These are phyloP conservation scores for Timema podura DNA, from an alignment of 2,888 invertebrate genomes.

Conservation along the genomic window DNA sequence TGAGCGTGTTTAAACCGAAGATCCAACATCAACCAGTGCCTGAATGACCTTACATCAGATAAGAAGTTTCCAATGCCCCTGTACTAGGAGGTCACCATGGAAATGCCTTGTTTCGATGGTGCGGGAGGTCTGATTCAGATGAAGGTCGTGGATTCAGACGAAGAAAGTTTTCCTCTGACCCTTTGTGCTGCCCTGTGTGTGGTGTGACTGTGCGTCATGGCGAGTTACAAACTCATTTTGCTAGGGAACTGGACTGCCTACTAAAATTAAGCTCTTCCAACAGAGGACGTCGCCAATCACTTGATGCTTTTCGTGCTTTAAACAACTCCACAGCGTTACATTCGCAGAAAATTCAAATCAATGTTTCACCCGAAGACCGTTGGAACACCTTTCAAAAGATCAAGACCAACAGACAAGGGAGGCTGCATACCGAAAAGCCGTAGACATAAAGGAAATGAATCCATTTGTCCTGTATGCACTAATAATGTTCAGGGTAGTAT, in stretches of 20 bases:
- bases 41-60: too few relatives aligned
- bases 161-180: conserved; percentile 30
- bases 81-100: too few relatives aligned
- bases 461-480: conserved; percentile 46
- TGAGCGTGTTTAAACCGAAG: too few relatives aligned
- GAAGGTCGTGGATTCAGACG: not conserved
- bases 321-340: not conserved
- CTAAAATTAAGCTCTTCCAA: conserved; percentile 22
- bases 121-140: too few relatives aligned
- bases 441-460: conserved; percentile 40
- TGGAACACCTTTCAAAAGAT: conserved; percentile 45
- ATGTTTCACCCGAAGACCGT: not conserved
- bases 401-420: conserved; percentile 44
- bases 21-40: too few relatives aligned
- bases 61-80: too few relatives aligned
- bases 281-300: not conserved
- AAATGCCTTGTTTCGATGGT: too few relatives aligned
- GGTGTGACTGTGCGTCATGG: conserved; percentile 45
- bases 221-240: conserved; percentile 45
- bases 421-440: conserved; percentile 42
- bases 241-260: conserved; percentile 45
- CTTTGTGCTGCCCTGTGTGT: conserved; percentile 45
- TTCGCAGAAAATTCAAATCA: not conserved
- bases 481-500: conserved; percentile 43
- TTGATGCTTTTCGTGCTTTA: too few relatives aligned